Percentiles rank a stretch among this genome's conserved stretches.
phyloP scores from a whole-genome alignment of 2,797 vertebrate genomes.

The Muraenolepis orangiensis region DNA sequence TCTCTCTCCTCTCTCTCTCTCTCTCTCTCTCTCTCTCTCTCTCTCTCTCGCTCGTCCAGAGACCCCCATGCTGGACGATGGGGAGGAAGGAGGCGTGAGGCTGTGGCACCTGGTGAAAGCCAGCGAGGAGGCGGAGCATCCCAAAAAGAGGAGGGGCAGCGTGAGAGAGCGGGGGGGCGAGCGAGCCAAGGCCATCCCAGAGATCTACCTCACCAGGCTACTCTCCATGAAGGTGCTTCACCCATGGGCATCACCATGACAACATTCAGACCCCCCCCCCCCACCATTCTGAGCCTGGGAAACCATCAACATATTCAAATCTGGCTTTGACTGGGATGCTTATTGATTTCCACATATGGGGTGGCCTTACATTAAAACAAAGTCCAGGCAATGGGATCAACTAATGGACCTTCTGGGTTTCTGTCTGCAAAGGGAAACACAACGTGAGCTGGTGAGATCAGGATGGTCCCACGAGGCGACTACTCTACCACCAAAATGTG shows the following conservation, averaged over 20 bases:
- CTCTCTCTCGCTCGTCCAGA: conserved; percentile 64
- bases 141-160: conserved; percentile 88
- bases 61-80: conserved; percentile 94
- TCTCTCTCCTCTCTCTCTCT: background rate
- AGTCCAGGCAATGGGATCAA: background rate
- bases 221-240: conserved; percentile 92
- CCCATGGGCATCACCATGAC: background rate
- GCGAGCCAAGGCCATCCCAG: conserved; percentile 93
- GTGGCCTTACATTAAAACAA: background rate
- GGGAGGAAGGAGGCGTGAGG: conserved; percentile 90
- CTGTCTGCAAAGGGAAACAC: no score
- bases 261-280: no score
- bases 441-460: no score
- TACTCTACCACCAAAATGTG: background rate
- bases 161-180: conserved; percentile 88
- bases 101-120: conserved; percentile 95
- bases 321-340: no score
- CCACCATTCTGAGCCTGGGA: background rate
- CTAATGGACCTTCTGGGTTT: background rate
- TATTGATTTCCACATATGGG: no score
- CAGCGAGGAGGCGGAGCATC: conserved; percentile 87
- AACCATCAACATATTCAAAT: no score
- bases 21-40: background rate
- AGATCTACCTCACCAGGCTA: conserved; percentile 95
- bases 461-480: background rate